Evolutionary conservation across 2,888 invertebrate genomes (phyloP).

Genomic region (Abrostola tripartita): DNA sequence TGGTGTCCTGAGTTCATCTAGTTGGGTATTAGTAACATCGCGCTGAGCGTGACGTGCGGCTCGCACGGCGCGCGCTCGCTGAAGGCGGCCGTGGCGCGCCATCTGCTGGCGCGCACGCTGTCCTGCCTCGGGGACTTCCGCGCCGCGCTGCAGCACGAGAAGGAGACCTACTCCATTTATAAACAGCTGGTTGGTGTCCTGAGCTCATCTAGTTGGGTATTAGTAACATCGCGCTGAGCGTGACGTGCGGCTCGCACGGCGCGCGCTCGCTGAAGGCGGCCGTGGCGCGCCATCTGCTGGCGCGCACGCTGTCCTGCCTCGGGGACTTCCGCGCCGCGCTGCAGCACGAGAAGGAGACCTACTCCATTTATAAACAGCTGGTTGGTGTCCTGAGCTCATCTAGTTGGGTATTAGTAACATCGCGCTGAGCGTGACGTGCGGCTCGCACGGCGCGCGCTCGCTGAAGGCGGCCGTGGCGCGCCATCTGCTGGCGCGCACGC

Average conservation of each 20-base stretch:
- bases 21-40: too few relatives aligned
- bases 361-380: constrained; percentile 98
- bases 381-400: too few relatives aligned
- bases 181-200: constrained; percentile 93
- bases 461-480: constrained; percentile 98
- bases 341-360: constrained; percentile 99
- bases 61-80: constrained; percentile 97
- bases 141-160: constrained; percentile 97
- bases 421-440: constrained; percentile 95
- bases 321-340: constrained; percentile 99
- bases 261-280: constrained; percentile 98
- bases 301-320: constrained; percentile 98
- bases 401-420: too few relatives aligned
- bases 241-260: constrained; percentile 97
- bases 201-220: too few relatives aligned
- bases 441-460: constrained; percentile 96
- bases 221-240: constrained; percentile 94
- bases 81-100: constrained; percentile 98
- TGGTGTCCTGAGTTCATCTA: too few relatives aligned
- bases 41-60: constrained; percentile 94
- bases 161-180: constrained; percentile 99
- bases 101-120: constrained; percentile 98
- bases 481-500: constrained; percentile 98
- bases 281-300: constrained; percentile 97
- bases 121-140: constrained; percentile 99